Conservation (phyloP, 2,113 vertebrate species). For the Plecotus auritus region DNA sequence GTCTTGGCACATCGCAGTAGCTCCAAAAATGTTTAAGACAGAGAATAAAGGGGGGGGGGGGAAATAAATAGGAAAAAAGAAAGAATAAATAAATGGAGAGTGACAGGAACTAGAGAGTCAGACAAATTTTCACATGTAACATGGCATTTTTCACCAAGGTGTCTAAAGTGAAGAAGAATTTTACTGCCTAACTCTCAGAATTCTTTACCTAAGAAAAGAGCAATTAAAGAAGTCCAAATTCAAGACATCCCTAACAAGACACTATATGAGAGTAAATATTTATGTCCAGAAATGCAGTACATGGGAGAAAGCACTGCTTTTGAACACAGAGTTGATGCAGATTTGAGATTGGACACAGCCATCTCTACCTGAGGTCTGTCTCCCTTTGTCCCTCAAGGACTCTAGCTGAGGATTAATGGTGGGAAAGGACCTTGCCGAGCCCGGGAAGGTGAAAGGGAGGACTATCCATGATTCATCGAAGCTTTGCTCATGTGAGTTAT, state of each 20-base stretch:
- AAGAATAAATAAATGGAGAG: neutral
- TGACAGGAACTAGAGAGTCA: neutral
- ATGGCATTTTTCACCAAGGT: neutral
- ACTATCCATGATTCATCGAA: slow-evolving; percentile 1
- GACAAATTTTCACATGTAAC: neutral
- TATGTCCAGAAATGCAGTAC: neutral
- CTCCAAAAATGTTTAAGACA: neutral
- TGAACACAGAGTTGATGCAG: neutral
- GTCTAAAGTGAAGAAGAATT: neutral
- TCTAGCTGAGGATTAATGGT: slow-evolving; percentile 21
- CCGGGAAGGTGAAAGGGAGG: slow-evolving; percentile 12
- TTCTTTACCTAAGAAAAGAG: neutral
- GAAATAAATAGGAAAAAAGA: neutral
- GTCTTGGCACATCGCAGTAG: slow-evolving; percentile 3
- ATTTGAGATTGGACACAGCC: neutral
- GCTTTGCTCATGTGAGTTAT: slow-evolving; percentile 26
- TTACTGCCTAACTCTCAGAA: neutral
- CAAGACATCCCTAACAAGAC: neutral
- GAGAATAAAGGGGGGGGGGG: neutral
- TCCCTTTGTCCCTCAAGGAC: neutral
- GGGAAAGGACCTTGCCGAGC: neutral
- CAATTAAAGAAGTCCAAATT: neutral
- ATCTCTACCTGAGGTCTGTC: neutral
- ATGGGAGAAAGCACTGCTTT: neutral
- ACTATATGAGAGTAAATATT: neutral